Percentiles rank a stretch among this genome's conserved stretches.
Evolutionary conservation across 2,888 invertebrate genomes (phyloP).

Genomic region (Nebria brevicollis): DNA sequence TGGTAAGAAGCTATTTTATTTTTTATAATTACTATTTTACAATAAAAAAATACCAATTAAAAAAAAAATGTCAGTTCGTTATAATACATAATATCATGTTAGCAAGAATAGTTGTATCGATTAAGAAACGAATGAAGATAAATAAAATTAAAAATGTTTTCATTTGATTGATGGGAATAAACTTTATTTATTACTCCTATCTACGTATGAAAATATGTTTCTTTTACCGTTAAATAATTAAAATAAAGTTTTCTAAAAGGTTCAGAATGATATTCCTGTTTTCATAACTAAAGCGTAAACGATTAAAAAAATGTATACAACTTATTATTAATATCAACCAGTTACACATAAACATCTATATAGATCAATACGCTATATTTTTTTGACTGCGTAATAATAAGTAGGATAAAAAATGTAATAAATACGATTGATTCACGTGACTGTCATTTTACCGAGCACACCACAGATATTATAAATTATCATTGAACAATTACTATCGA

Average conservation of each 20-base stretch:
- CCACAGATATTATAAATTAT: conserved; percentile 37
- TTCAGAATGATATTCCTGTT: background rate
- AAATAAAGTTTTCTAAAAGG: background rate
- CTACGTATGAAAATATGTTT: background rate
- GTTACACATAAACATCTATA: background rate
- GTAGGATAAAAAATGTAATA: background rate
- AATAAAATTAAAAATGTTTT: no score
- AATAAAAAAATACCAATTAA: no score
- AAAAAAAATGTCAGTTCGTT: no score
- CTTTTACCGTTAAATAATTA: background rate
- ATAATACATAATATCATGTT: no score
- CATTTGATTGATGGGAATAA: no score
- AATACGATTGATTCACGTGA: background rate
- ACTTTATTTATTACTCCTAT: no score
- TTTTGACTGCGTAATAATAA: background rate
- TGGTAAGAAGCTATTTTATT: no score
- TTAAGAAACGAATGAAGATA: no score
- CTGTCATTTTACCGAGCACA: conserved; percentile 8
- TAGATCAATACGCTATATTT: conserved; percentile 11
- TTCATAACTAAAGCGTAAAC: background rate
- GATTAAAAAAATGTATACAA: background rate
- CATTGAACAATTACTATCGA: conserved; percentile 45
- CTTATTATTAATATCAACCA: background rate
- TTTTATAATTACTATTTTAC: no score
- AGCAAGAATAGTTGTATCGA: no score